Base-by-base conservation (phyloP, 1,140 invertebrate genomes). In the Neodiprion fabricii region DNA sequence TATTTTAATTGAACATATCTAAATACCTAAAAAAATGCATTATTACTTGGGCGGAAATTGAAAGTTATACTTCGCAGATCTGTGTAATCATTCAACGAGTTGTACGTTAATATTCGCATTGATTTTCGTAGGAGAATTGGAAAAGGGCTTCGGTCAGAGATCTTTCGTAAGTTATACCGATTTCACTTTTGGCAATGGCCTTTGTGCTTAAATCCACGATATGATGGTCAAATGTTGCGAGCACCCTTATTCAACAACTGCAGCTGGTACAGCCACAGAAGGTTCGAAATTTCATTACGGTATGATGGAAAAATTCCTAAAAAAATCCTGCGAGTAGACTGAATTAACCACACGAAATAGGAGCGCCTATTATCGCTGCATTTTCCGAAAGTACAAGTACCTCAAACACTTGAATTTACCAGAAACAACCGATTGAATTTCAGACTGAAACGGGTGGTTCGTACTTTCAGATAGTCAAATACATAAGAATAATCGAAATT, bases 181-280 rank as follows among this genome's bases (percentile, higher is more conserved):
- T 88, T 88, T 88, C 87, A 87, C 87, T 88, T 88, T 88, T 88
- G 87, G 84, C 86, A 87, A 88, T 88, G 87, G 86, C 86, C 86
- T 88, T 84, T 82, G 28, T 71, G 72, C 47, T 72, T 69, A 48
- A 28, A 68, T 74, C 28, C 73, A 67, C 77, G 73, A 68, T 71
- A 0, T 61, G 53, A 61, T 61, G n/a, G 11, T 61, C 53, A 17
- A 61, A 14, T 9, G 5, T 17, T 5, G n/a, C 4, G 53, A 61
- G n/a, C 53, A 12, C 3, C 8, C 5, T 61, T 17, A 8, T 61
- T 61, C 8, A 61, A 61, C 53, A 9, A 61, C 53, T 40, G 28
- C 28, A 61, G 5, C 53, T 14, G 4, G 53, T 14, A 61, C 53
- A 61, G 53, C 0, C n/a, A 61, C 5, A 40, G 28, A 40, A 40